Conservation (phyloP, 2,113 vertebrate species). For the Albula goreensis region DNA sequence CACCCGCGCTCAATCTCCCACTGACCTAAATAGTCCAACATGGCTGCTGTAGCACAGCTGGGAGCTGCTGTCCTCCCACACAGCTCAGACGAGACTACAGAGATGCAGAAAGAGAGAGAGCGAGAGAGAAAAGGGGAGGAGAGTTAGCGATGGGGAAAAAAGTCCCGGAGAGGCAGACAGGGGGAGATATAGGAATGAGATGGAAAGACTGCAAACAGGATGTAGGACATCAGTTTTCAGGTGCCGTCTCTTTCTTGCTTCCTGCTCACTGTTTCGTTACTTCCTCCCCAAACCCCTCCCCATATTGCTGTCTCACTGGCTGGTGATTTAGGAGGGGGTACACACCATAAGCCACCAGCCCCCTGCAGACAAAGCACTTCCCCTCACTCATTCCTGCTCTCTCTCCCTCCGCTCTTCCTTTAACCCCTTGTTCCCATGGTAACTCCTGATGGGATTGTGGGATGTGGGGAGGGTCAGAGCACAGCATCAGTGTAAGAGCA, state of each 20-base stretch:
- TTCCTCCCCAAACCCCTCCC: neutral
- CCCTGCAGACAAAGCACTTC: neutral
- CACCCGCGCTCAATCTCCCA: conserved; percentile 52
- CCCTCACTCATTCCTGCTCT: neutral
- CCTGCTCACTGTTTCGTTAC: neutral
- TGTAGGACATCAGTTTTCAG: neutral
- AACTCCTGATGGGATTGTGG: neutral
- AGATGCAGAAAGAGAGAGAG: conserved; percentile 19
- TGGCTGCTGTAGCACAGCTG: conserved; percentile 60
- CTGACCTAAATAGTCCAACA: conserved; percentile 73
- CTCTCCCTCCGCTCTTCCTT: neutral
- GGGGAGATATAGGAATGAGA: conserved; percentile 40
- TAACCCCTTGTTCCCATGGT: neutral
- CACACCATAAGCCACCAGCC: neutral
- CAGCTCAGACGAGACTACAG: conserved; percentile 35
- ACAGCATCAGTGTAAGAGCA: neutral
- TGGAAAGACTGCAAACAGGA: conserved; percentile 38
- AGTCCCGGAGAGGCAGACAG: neutral
- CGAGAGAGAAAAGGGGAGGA: neutral
- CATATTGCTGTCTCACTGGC: neutral
- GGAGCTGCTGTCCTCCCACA: conserved; percentile 43
- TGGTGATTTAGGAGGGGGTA: neutral
- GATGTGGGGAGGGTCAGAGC: neutral
- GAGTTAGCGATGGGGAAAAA: conserved; percentile 20
- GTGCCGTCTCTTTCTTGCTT: neutral